Conservation (phyloP, 2,888 invertebrate genomes). For the Orchesellides sinensis region DNA sequence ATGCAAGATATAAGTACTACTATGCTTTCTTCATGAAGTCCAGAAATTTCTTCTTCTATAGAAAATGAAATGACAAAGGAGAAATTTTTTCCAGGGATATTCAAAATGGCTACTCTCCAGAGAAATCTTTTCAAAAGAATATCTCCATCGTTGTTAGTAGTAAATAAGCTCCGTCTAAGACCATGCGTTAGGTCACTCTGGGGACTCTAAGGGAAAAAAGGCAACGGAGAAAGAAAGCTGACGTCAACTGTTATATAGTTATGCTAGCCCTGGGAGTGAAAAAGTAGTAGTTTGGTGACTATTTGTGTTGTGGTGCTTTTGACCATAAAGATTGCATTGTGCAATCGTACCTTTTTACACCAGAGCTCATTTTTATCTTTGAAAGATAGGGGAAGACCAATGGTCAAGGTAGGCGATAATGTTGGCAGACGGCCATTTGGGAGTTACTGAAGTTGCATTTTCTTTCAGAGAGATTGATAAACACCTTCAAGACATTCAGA, state of each 20-base stretch:
- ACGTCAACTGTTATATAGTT: slow-evolving; percentile 19
- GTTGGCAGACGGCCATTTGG: slow-evolving; percentile 41
- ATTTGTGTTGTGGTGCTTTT: neutral
- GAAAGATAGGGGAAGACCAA: neutral
- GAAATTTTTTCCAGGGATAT: slow-evolving; percentile 20
- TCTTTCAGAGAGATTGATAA: slow-evolving; percentile 37
- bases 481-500: slow-evolving; percentile 27
- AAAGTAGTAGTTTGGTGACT: neutral
- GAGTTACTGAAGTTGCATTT: slow-evolving; percentile 29
- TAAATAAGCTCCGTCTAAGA: slow-evolving; percentile 38
- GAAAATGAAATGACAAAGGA: neutral
- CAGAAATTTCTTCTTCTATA: neutral
- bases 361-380: slow-evolving; percentile 16
- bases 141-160: slow-evolving; percentile 37
- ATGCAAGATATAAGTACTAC: too few species aligned
- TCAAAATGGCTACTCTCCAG: slow-evolving; percentile 39
- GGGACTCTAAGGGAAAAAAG: slow-evolving; percentile 15
- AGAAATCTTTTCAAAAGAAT: slow-evolving; percentile 40
- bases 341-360: neutral
- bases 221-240: slow-evolving; percentile 15
- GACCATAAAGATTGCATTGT: slow-evolving; percentile 28
- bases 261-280: neutral
- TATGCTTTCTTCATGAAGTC: neutral
- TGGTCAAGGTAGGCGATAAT: slow-evolving; percentile 34
- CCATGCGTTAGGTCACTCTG: slow-evolving; percentile 36